These are phyloP conservation scores for Octonoba sinensis DNA, from an alignment of 2,888 invertebrate species.

Conservation along the genomic window DNA sequence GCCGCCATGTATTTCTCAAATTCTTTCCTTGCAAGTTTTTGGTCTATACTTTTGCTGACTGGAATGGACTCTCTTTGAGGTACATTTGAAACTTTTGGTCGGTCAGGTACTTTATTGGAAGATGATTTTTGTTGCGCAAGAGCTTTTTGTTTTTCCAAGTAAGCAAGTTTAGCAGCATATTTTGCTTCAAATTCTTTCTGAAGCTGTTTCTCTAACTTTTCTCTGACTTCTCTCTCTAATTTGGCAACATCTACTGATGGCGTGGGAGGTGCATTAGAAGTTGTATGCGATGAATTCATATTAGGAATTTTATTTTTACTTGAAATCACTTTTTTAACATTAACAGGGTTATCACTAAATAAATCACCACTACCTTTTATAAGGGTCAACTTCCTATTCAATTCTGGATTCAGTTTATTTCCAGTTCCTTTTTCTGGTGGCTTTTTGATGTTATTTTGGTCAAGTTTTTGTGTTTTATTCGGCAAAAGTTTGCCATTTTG, in stretches of 20 bases:
- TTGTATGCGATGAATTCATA: too few relatives aligned
- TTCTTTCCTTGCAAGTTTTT: slow-evolving; percentile 3
- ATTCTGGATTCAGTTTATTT: too few relatives aligned
- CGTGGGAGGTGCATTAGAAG: neutral
- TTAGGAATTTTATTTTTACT: too few relatives aligned
- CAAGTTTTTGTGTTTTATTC: too few relatives aligned
- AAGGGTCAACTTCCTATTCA: too few relatives aligned
- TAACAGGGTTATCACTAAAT: too few relatives aligned
- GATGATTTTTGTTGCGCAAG: neutral
- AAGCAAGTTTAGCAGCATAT: slow-evolving; percentile 21
- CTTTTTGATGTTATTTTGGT: too few relatives aligned
- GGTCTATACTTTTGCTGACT: too few relatives aligned
- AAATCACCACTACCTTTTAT: too few relatives aligned
- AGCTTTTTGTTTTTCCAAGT: slow-evolving; percentile 3
- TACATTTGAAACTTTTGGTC: neutral
- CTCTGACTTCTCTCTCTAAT: slow-evolving; percentile 31
- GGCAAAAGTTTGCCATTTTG: too few relatives aligned
- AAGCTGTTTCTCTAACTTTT: slow-evolving; percentile 25
- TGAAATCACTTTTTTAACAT: too few relatives aligned
- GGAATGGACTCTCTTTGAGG: neutral
- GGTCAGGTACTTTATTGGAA: neutral
- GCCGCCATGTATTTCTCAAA: neutral
- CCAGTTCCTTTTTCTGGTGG: too few relatives aligned
- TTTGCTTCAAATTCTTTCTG: slow-evolving; percentile 44
- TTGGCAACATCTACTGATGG: neutral